These are phyloP conservation scores for Grammomys surdaster DNA, from an alignment of 2,113 vertebrate species.

Conservation along the genomic window DNA sequence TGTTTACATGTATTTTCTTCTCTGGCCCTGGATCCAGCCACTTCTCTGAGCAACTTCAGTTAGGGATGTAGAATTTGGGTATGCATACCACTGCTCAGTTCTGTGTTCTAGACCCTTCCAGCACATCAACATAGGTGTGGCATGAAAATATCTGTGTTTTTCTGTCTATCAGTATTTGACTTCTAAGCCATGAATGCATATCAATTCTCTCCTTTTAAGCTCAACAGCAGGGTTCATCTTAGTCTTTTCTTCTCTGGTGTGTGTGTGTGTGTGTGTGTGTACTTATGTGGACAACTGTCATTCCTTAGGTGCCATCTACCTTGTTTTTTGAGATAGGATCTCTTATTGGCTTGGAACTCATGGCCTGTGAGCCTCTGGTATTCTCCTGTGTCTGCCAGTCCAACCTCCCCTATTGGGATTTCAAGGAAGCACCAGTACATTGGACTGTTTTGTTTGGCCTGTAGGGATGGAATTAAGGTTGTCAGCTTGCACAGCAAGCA, in stretches of 20 bases:
- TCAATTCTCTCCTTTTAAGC: neutral
- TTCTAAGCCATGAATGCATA: neutral
- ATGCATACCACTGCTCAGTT: neutral
- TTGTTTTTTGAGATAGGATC: neutral
- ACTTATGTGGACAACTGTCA: neutral
- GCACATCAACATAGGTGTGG: neutral
- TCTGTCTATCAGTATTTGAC: neutral
- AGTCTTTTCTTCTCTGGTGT: neutral
- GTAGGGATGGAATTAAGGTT: neutral
- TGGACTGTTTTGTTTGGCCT: neutral
- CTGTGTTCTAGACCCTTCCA: neutral
- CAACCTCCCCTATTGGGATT: too few relatives aligned
- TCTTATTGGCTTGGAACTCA: neutral
- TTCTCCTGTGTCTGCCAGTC: neutral
- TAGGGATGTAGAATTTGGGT: neutral
- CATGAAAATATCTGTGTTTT: fast-evolving
- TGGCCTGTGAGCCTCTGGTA: neutral
- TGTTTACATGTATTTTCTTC: neutral
- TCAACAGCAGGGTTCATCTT: neutral
- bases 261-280: neutral
- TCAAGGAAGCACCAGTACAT: neutral
- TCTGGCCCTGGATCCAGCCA: neutral
- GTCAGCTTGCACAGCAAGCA: neutral
- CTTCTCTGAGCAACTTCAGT: neutral
- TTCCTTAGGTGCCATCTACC: neutral